Conservation (phyloP, 2,888 invertebrate genomes). For the Endotricha flammealis region DNA sequence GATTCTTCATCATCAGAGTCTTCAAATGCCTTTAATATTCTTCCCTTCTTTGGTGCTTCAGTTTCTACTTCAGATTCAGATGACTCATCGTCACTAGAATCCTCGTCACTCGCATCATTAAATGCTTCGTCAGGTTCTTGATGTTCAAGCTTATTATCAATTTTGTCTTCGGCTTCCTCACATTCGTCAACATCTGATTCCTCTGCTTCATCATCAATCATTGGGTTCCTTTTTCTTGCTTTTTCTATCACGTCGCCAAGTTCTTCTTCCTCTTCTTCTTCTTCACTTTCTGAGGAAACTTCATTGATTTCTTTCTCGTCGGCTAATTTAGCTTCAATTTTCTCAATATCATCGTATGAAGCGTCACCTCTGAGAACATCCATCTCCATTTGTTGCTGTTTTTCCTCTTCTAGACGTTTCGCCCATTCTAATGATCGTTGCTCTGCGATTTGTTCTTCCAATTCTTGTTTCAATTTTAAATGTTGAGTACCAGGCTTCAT, state of each 20-base stretch:
- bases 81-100: conserved; percentile 45
- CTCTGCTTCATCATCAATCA: conserved; percentile 72
- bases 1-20: conserved; percentile 64
- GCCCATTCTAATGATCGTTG: conserved; percentile 84
- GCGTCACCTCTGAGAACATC: conserved; percentile 45
- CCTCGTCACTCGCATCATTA: conserved; percentile 32
- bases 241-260: conserved; percentile 55
- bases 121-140: conserved; percentile 39
- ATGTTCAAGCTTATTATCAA: conserved; percentile 23
- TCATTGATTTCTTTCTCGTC: conserved; percentile 48
- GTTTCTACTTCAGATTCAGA: conserved; percentile 50
- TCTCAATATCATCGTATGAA: conserved; percentile 60
- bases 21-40: conserved; percentile 70
- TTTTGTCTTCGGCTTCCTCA: conserved; percentile 32
- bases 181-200: conserved; percentile 46
- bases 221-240: conserved; percentile 54
- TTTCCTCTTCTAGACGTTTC: conserved; percentile 77
- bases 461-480: conserved; percentile 82
- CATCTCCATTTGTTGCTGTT: conserved; percentile 58
- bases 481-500: conserved; percentile 84
- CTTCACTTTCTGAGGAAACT: conserved; percentile 67
- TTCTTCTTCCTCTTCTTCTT: conserved; percentile 55
- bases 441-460: conserved; percentile 84
- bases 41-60: conserved; percentile 46
- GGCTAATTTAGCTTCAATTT: conserved; percentile 55